Evolutionary conservation across 1,140 invertebrate species (phyloP), one percentile per base, ranked within the genome.

Genomic region (Solenopsis invicta): DNA sequence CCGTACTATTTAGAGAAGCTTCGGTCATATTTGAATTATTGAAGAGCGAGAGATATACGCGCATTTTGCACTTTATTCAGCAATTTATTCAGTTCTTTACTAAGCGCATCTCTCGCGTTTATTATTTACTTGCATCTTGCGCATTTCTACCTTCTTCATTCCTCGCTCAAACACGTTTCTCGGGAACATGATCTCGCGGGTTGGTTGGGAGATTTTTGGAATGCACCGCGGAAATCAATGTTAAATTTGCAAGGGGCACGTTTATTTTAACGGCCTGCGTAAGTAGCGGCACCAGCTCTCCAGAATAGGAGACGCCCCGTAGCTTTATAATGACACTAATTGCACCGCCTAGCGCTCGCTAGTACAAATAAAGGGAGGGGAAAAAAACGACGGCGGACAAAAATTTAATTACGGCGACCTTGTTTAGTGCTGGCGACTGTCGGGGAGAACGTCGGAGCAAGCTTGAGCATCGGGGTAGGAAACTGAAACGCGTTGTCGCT

Each of bases 381-480:
- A 85, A 76, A 69, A 74, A 88, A 64, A 54, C 56, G 41, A 59
- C n/a, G 29, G 12, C 13, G 48, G 48, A 61, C 77, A 87, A 90
- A 89, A 90, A 90, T 90, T 89, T 89, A 90, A 90, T 90, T 90
- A 90, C 89, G 48, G 86, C 77, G 89, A 62, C 88, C 85, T 90
- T 90, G 88, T 90, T 90, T 89, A 89, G 77, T 52, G 67, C 59
- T 61, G 37, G 37, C 50, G 67, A 45, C 50, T 59, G 29, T 61
- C 34, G 34, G 71, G 71, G 41, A n/a, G 50, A 87, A 85, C 16
- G 62, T 52, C 52, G 64, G 9, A 8, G 69, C 54, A 37, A 74
- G 80, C 69, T 74, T 74, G 80, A 61, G 54, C 80, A 75, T 84
- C 54, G 54, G 69, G 69, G 69, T 75, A 75, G 80, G 56, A 84